Conservation (phyloP, 2,113 vertebrate genomes). For the Anser brachyrhynchus region DNA sequence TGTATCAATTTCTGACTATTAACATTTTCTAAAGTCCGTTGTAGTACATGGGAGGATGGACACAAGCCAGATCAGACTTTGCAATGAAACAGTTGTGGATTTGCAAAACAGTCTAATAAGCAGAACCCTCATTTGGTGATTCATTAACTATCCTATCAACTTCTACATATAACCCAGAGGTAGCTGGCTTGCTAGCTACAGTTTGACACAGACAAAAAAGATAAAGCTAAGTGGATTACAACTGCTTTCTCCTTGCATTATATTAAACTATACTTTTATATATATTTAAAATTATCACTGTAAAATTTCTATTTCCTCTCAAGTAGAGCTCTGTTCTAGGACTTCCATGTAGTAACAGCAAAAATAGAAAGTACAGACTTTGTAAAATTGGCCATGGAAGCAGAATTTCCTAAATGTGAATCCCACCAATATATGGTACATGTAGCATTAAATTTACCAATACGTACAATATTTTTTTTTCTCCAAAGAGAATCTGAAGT, state of each 20-base stretch:
- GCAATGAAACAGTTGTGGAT: neutral
- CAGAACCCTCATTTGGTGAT: neutral
- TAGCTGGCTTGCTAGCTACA: neutral
- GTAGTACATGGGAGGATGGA: neutral
- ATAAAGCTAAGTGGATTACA: neutral
- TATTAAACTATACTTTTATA: neutral
- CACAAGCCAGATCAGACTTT: neutral
- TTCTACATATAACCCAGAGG: neutral
- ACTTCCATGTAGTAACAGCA: neutral
- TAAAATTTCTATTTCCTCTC: neutral
- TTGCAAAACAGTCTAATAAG: neutral
- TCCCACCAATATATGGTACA: too few relatives aligned
- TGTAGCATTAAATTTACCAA: accelerated
- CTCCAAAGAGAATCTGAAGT: neutral
- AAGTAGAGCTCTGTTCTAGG: neutral
- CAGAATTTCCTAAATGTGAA: neutral
- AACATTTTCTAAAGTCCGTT: neutral
- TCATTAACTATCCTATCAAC: neutral
- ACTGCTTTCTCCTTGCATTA: neutral
- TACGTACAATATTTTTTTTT: neutral
- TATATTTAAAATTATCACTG: neutral
- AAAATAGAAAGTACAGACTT: neutral
- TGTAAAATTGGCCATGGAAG: neutral
- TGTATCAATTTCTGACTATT: neutral
- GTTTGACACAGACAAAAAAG: neutral